Evolutionary conservation across 1,140 invertebrate genomes (phyloP), one percentile per base, ranked within the genome.

Genomic region (Meloidogyne chitwoodi): DNA sequence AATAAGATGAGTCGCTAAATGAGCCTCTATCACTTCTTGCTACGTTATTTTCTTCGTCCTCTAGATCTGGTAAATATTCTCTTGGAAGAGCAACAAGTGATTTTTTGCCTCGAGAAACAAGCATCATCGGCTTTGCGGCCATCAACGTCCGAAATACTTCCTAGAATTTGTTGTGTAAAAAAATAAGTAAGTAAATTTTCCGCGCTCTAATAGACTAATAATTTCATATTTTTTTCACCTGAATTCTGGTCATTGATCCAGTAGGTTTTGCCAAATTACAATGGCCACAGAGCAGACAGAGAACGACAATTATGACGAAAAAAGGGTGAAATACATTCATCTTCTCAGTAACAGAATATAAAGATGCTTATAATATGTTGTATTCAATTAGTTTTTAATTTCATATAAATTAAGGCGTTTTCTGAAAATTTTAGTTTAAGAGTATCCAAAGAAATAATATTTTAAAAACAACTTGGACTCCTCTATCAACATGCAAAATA

Each of bases 81-180:
- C 22, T 64, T 1, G 24, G 70, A 19, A 72, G 1, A 27, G 56
- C 19, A 34, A 24, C 70, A 29, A 26, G 26, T 19, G 75, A 76
- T 44, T 76, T 76, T 26, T 76, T 76, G 2, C 75, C 75, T 29
- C 75, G 38, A 27, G 75, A 76, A 10, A 48, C 44, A 34, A 76
- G 24, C 67, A 71, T 71, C 75, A 76, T 76, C 11, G 75, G 68
- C 48, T 76, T 76, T 14, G 65, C 24, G 27, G 63, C 73, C 75
- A 76, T 76, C 27, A 76, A 44, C 29, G 75, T 76, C 3, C 75
- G 75, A n/a, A 76, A 76, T 22, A 76, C 75, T 44, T 76, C 64
- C 75, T 76, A 22, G 19, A 16, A 26, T 24, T 22, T 68, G 29
- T 70, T 26, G 3, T 8, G 5, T 6, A 6, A 1, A 29, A 14